Evolutionary conservation across 2,888 invertebrate genomes (phyloP).

Genomic region (Ichneumoninae sp.): DNA sequence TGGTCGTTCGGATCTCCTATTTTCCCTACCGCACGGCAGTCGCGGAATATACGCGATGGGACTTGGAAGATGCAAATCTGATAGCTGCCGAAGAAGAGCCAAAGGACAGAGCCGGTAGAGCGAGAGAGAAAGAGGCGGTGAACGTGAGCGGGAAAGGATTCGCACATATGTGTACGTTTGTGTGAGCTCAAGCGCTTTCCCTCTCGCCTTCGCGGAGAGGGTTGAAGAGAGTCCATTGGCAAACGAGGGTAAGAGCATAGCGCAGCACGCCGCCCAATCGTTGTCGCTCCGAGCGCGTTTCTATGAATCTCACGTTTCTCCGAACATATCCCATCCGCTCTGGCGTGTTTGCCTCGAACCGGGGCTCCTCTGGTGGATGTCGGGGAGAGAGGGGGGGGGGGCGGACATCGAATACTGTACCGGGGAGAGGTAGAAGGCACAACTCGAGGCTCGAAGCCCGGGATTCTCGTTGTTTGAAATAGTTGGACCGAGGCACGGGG

Average conservation of each 20-base stretch:
- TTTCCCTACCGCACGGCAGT: conserved; percentile 28
- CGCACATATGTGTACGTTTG: background rate
- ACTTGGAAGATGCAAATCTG: conserved; percentile 63
- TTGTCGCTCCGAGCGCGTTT: conserved; percentile 59
- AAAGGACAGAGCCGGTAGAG: background rate
- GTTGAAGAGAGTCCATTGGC: conserved; percentile 23
- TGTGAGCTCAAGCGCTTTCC: conserved; percentile 1
- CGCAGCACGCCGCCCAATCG: conserved; percentile 52
- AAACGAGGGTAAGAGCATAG: conserved; percentile 39
- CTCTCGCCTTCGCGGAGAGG: background rate
- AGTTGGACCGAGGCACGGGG: conserved; percentile 61
- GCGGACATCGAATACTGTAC: conserved; percentile 24
- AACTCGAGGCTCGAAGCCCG: conserved; percentile 34
- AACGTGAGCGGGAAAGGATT: conserved; percentile 31
- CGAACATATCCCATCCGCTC: conserved; percentile 55
- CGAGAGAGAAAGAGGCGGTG: background rate
- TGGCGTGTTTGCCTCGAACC: conserved; percentile 37
- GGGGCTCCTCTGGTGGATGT: conserved; percentile 10
- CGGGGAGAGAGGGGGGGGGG: background rate
- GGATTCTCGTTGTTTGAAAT: conserved; percentile 64
- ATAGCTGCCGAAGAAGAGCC: conserved; percentile 34
- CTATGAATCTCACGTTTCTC: conserved; percentile 65
- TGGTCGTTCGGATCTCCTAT: conserved; percentile 22
- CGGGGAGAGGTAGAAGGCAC: background rate
- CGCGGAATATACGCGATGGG: conserved; percentile 29